A percentile compares a stretch with the other conserved stretches of the same genome.
Evolutionary conservation across 2,113 vertebrate genomes (phyloP).

Genomic region (Grantiella picta): DNA sequence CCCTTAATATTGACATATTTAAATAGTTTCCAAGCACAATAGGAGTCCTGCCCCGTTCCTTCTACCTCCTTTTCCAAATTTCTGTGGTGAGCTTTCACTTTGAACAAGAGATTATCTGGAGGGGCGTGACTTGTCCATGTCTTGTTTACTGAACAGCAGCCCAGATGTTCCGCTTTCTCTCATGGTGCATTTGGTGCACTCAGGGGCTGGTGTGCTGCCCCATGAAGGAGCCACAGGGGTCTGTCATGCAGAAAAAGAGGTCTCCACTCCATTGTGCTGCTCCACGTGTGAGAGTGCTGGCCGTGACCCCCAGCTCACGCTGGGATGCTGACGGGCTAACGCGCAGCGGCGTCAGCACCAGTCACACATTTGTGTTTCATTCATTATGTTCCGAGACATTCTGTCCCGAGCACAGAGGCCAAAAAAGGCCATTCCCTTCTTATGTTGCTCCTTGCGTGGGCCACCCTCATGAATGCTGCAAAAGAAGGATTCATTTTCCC

Average conservation of each 20-base stretch:
- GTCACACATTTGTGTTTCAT: not conserved
- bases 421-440: not conserved
- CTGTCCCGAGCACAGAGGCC: rapidly evolving
- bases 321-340: rapidly evolving
- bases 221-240: rapidly evolving
- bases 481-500: not conserved
- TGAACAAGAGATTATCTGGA: not conserved
- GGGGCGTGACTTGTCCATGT: not conserved
- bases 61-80: not conserved
- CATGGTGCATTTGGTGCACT: rapidly evolving
- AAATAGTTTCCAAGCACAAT: constrained; percentile 48
- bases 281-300: not conserved
- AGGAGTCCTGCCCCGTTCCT: not conserved
- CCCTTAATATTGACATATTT: constrained; percentile 50
- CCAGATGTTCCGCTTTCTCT: not conserved
- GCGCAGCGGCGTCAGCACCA: rapidly evolving
- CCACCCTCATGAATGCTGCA: not conserved
- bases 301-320: rapidly evolving
- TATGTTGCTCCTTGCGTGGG: rapidly evolving
- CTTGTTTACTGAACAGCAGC: not conserved
- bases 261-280: rapidly evolving
- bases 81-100: not conserved
- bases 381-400: rapidly evolving
- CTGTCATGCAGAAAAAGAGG: rapidly evolving
- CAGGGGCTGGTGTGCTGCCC: not conserved